Percentiles rank a stretch among this genome's conserved stretches.
Evolutionary conservation across 2,888 invertebrate species (phyloP).

Genomic region (Morinoia aosen): DNA sequence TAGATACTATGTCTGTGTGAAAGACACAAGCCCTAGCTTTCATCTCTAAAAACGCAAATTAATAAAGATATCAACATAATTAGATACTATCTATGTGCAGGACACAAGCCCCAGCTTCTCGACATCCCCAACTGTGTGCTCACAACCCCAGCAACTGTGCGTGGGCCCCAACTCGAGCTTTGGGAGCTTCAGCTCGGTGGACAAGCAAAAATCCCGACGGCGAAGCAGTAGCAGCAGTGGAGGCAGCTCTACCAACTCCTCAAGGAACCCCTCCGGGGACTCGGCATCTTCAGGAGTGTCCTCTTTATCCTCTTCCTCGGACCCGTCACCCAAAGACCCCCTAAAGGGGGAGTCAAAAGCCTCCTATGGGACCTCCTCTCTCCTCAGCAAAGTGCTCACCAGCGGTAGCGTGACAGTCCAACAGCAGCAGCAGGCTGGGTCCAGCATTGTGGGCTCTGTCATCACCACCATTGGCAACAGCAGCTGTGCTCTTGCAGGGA

Average conservation of each 20-base stretch:
- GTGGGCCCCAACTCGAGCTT: neutral
- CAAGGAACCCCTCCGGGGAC: constrained; percentile 64
- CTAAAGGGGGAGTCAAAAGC: neutral
- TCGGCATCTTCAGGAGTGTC: constrained; percentile 39
- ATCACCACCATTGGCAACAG: constrained; percentile 51
- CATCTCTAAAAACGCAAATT: too few species aligned
- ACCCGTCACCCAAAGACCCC: constrained; percentile 7
- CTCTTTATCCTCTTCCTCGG: constrained; percentile 46
- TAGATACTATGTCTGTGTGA: too few species aligned
- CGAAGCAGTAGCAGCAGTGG: constrained; percentile 49
- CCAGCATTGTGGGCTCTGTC: constrained; percentile 26
- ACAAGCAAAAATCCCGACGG: constrained; percentile 23
- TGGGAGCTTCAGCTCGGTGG: neutral
- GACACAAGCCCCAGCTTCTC: constrained; percentile 1
- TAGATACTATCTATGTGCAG: neutral
- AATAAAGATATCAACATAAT: too few species aligned
- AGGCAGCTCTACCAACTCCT: constrained; percentile 30
- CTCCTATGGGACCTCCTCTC: neutral
- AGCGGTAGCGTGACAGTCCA: constrained; percentile 4
- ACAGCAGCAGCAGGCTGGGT: neutral
- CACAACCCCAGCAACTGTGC: neutral
- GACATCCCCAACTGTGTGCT: neutral
- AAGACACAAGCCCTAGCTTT: too few species aligned
- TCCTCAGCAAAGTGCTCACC: constrained; percentile 1
- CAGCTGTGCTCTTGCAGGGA: neutral